phyloP scores from a whole-genome alignment of 2,888 invertebrate genomes.

The Agrilus cyanescens region DNA sequence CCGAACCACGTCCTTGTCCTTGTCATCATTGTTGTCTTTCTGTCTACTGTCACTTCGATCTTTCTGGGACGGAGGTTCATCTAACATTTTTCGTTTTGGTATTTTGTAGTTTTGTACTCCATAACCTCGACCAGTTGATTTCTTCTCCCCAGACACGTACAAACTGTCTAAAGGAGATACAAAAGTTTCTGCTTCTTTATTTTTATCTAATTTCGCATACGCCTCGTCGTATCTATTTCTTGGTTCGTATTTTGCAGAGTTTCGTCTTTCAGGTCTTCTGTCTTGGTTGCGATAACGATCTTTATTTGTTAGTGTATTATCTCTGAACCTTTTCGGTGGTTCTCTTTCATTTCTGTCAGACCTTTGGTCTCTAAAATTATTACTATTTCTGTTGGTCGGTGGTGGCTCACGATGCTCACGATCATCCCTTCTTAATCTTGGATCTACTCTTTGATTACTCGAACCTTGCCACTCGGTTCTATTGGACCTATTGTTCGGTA shows the following conservation, averaged over 20 bases:
- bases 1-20: conserved; percentile 1
- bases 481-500: no score
- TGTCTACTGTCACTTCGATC: conserved; percentile 32
- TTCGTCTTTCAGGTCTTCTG: background rate
- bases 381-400: background rate
- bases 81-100: conserved; percentile 36
- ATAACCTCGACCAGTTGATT: conserved; percentile 35
- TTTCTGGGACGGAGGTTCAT: conserved; percentile 25
- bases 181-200: conserved; percentile 27
- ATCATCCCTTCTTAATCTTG: conserved; percentile 1
- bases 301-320: background rate
- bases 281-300: background rate
- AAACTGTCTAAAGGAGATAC: conserved; percentile 39
- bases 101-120: conserved; percentile 42
- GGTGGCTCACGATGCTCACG: background rate
- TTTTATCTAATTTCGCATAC: conserved; percentile 12
- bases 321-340: conserved; percentile 1
- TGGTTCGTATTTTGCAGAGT: conserved; percentile 8
- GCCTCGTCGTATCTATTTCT: conserved; percentile 16
- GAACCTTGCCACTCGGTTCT: background rate
- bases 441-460: background rate
- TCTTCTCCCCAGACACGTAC: conserved; percentile 32
- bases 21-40: background rate
- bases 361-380: background rate
- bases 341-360: conserved; percentile 2